A percentile compares a stretch with the other conserved stretches of the same genome.
phyloP scores from a whole-genome alignment of 2,888 invertebrate species.

The Galerucella calmariensis region DNA sequence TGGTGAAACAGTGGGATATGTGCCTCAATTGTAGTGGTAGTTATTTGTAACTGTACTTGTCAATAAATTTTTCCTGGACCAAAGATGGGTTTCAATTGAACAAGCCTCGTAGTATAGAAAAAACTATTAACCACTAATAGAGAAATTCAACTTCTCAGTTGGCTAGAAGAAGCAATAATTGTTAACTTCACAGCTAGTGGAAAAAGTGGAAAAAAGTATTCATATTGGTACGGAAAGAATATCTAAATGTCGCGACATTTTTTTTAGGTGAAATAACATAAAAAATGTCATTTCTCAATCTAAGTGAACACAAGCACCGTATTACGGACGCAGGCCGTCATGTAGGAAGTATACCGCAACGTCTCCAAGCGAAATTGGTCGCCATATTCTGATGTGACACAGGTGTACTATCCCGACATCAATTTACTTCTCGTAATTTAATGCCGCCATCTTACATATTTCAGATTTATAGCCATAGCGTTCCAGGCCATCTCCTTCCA shows the following conservation, averaged over 20 bases:
- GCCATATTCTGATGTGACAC: conserved; percentile 37
- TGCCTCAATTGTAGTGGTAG: no score
- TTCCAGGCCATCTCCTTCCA: conserved; percentile 39
- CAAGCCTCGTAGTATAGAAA: no score
- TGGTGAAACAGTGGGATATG: no score
- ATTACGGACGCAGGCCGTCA: background rate
- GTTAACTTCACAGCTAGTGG: no score
- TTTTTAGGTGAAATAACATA: background rate
- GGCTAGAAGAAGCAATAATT: no score
- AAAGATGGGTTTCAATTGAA: no score
- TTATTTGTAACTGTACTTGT: no score
- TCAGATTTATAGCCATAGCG: conserved; percentile 55
- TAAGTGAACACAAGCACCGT: background rate
- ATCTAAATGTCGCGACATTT: background rate
- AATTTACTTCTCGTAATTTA: conserved; percentile 57
- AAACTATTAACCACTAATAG: no score
- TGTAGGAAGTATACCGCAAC: conserved; percentile 23
- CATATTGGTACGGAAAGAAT: no score
- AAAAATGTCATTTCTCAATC: conserved; percentile 13
- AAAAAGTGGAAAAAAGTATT: no score
- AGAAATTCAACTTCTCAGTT: no score
- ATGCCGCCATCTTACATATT: conserved; percentile 59
- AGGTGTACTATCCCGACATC: conserved; percentile 53
- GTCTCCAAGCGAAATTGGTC: conserved; percentile 15
- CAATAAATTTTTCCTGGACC: no score